Evolutionary conservation across 2,113 vertebrate genomes (phyloP).

Genomic region (Orientallactaga bullata): DNA sequence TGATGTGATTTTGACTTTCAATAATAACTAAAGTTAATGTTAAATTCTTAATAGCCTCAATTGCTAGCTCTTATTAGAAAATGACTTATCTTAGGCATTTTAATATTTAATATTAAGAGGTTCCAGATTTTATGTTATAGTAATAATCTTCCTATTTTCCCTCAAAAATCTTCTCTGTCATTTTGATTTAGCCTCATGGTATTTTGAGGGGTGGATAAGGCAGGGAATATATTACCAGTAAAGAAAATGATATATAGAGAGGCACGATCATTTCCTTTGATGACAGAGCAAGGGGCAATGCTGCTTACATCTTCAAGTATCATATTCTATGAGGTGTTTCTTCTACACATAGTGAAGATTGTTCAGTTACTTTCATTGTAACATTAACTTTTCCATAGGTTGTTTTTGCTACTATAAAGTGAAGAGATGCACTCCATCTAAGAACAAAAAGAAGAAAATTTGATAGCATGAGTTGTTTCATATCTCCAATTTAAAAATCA

Average conservation of each 20-base stretch:
- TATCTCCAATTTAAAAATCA: conserved; percentile 12
- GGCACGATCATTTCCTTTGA: background rate
- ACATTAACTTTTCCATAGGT: background rate
- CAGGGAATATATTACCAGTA: conserved; percentile 16
- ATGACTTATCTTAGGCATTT: conserved; percentile 60
- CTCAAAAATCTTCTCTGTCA: background rate
- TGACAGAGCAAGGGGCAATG: background rate
- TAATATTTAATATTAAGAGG: conserved; percentile 55
- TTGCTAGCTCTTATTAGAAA: conserved; percentile 53
- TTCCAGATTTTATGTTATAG: conserved; percentile 57
- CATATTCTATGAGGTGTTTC: background rate
- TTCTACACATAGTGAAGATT: background rate
- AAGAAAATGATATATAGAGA: conserved; percentile 37
- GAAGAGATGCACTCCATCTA: background rate
- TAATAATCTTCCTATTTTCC: conserved; percentile 21
- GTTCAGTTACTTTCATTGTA: background rate
- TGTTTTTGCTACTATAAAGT: background rate
- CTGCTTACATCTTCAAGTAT: background rate
- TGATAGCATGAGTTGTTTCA: background rate
- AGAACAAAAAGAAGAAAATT: conserved; percentile 36
- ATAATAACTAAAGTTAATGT: conserved; percentile 61
- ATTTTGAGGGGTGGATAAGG: background rate
- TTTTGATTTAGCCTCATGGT: background rate
- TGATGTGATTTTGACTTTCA: conserved; percentile 36
- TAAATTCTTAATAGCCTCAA: conserved; percentile 59